Base-by-base conservation (phyloP, 2,113 vertebrate species). In the Verasper variegatus region DNA sequence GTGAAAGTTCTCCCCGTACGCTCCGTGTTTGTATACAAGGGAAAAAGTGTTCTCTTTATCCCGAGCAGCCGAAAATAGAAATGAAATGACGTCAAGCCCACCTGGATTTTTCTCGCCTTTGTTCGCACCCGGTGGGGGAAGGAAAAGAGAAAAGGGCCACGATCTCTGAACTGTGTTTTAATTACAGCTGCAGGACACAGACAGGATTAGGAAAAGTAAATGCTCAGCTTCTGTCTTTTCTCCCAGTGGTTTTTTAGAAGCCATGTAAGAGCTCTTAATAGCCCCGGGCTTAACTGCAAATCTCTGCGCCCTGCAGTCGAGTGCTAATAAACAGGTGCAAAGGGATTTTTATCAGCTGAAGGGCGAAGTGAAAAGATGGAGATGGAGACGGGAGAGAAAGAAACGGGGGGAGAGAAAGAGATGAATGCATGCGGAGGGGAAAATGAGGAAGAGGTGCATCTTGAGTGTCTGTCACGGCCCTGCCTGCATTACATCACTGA, bases 401-500 rank as follows among this genome's bases (percentile, higher is more conserved):
- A 24, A 35, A 35, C 21, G 31, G 70, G 83, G 76, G 56, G 51
- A 66, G 71, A 76, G n/a, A n/a, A 27, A 58, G 13, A 65, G 45
- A 21, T n/a, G 31, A 55, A 67, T 23, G 83, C 68, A 70, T 31
- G 31, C 6, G 70, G 85, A 78, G 52, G 52, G 63, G 68, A 74
- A 37, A 21, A 27, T 18, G 14, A 66, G 45, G n/a, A 60, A 49
- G 60, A 67, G 76, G 76, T 66, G 76, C 80, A 74, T 66, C 82
- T 86, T 68, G 55, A 85, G 71, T 6, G 72, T 69, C 74, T 68
- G 52, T 85, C 71, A 62, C 17, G 71, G 64, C 71, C 86, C 89
- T 90, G 84, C 84, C 87, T 83, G 82, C 86, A 94, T 95, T 87
- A 94, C 93, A 88, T 94, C 93, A 94, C 86, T 87, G 80, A 85